Conservation (phyloP, 2,113 vertebrate genomes). For the Orientallactaga bullata region DNA sequence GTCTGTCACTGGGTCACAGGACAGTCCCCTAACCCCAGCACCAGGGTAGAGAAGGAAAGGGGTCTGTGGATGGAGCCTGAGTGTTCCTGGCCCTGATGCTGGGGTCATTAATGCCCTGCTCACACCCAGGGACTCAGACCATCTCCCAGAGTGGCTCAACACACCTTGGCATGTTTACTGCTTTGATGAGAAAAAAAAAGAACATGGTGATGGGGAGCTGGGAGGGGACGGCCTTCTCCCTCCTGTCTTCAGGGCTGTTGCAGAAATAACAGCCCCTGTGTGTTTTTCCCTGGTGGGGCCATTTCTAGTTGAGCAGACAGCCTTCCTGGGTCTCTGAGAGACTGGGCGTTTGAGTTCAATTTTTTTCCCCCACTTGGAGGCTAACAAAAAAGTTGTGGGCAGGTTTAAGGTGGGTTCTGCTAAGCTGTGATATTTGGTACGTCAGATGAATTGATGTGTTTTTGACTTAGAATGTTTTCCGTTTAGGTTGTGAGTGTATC, state of each 20-base stretch:
- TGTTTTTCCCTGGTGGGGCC: neutral
- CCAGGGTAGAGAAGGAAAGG: neutral
- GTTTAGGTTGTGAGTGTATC: no score
- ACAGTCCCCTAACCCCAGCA: constrained; percentile 13
- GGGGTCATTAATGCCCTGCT: constrained; percentile 50
- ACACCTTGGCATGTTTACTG: constrained; percentile 48
- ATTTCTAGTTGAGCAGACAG: neutral
- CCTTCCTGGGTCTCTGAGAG: neutral
- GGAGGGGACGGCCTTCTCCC: accelerated
- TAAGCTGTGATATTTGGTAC: neutral
- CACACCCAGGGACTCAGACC: constrained; percentile 27
- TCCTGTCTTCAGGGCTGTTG: neutral
- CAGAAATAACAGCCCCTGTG: neutral
- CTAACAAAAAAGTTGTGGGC: neutral
- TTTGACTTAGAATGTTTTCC: neutral
- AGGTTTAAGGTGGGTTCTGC: no score
- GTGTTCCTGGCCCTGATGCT: constrained; percentile 63
- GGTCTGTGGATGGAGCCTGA: constrained; percentile 40
- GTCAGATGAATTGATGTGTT: neutral
- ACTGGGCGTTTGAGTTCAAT: neutral
- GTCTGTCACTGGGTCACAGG: constrained; percentile 10
- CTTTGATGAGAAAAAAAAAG: constrained; percentile 51
- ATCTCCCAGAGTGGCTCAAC: neutral
- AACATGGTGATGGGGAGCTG: neutral
- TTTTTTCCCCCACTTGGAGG: neutral